Evolutionary conservation across 2,888 invertebrate genomes (phyloP), one percentile per base, ranked within the genome.

Genomic region (Gisinianus flammeolus): DNA sequence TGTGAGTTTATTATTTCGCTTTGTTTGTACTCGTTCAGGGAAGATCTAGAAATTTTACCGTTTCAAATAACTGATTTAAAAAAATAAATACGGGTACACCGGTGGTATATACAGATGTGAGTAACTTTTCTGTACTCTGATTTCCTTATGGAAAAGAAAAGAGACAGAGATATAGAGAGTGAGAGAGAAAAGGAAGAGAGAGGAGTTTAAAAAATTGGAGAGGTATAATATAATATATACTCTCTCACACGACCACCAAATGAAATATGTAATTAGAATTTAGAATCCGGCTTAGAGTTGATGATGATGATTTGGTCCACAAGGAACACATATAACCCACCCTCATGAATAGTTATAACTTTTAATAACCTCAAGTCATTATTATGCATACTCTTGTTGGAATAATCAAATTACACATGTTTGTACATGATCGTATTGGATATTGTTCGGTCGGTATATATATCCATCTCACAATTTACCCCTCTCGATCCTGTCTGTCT

Each of bases 291-390:
- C 44, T 35, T 31, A 19, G 31, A n/a, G 22, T 2, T 22, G 44
- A 24, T 22, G 30, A 68, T 10, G n/a, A 54, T 16, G n/a, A 54
- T n/a, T 54, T n/a, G 10, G n/a, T n/a, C n/a, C n/a, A n/a, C n/a
- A n/a, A n/a, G 26, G 26, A 28, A 30, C 26, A 30, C 30, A 26
- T 66, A 19, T 30, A 28, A 22, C 8, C 62, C 5, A 19, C 2
- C 30, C 69, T 70, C 52, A 70, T 70, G 69, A 70, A 70, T 70
- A 70, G 69, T 70, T 44, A 70, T 70, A 52, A 33, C 4, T 28
- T 70, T 70, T 33, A 70, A 28, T 70, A 70, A 70, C 33, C 69
- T 22, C 24, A 70, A 52, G 66, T 26, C 66, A 66, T 66, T 66
- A 66, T 66, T n/a, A n/a, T n/a, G 66, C 66, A 30, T 16, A 19